Evolutionary conservation across 2,888 invertebrate genomes (phyloP), one percentile per base, ranked within the genome.

Genomic region (Galeopsomyia nigrocyanea): DNA sequence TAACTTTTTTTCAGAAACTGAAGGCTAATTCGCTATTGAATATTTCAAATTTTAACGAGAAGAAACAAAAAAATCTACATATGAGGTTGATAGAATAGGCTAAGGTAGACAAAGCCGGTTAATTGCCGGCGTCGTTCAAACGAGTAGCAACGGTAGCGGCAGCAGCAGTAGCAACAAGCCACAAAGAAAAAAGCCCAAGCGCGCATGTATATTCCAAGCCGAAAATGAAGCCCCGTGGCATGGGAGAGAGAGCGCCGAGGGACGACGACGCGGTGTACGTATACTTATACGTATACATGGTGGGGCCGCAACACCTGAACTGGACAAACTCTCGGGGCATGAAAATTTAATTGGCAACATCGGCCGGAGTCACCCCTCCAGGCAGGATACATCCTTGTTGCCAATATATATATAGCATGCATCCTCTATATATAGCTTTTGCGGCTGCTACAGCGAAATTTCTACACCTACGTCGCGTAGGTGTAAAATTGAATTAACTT

Each of bases 301-400:
- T 7, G 7, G 10, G 39, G 39, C 39, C 13, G 39, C 7, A 39
- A 39, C 39, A 39, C 39, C 39, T 39, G 39, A 39, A 39, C 39
- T 39, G 46, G 31, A 55, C 61, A 57, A 69, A 73, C 69, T 69
- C 66, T 49, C 50, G 19, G 56, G 67, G 67, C 61, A 71, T 68
- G 70, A 74, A 71, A 71, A 74, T 58, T 71, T 74, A 74, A 74
- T 74, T 74, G 74, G 68, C 66, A 71, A 71, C 68, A 71, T 74
- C 57, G 73, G 53, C 47, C 39, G 21, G 63, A 17, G 39, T 47
- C 21, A 3, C 56, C 17, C 51, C n/a, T 46, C 49, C 68, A 26
- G 13, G 7, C 26, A 3, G 26, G 14, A 26, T 14, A 16, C 46
- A 19, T 51, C 22, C 10, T 31, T 31, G 7, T 60, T 17, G 17